Conservation (phyloP, 2,888 invertebrate species). For the Coenonympha glycerion region DNA sequence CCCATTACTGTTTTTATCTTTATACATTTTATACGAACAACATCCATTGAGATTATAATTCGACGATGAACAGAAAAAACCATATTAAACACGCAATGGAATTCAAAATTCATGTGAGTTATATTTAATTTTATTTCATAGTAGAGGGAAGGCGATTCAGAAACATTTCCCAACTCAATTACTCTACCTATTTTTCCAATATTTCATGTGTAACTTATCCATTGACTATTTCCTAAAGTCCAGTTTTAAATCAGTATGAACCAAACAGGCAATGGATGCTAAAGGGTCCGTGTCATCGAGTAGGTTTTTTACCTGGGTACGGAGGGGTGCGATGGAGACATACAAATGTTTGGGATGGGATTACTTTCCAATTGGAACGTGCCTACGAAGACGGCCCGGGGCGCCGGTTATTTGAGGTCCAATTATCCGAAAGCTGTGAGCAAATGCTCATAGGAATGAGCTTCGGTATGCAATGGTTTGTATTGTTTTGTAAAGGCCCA, state of each 20-base stretch:
- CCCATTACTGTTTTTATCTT: not conserved
- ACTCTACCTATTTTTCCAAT: not conserved
- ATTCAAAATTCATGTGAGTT: not conserved
- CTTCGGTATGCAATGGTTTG: conserved; percentile 53
- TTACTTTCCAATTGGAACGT: conserved; percentile 74
- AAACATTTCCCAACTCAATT: not conserved
- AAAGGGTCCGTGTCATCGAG: not conserved
- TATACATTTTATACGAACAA: not conserved
- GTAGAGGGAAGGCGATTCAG: not conserved
- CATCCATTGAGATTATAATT: not conserved
- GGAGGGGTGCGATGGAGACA: conserved; percentile 58
- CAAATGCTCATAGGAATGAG: conserved; percentile 58
- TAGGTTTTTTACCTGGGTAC: conserved; percentile 28
- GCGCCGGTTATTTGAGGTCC: conserved; percentile 69
- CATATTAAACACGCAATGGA: not conserved
- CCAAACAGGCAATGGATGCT: not conserved
- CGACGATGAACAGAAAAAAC: not conserved
- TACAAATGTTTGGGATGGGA: conserved; percentile 70
- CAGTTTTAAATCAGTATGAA: not conserved
- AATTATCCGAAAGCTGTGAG: conserved; percentile 61
- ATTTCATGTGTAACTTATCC: not conserved
- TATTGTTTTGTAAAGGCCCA: not conserved
- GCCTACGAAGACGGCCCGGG: conserved; percentile 63
- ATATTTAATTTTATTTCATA: not conserved
- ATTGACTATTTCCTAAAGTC: not conserved